phyloP scores from a whole-genome alignment of 2,888 invertebrate species.

The Polydrusus cervinus region DNA sequence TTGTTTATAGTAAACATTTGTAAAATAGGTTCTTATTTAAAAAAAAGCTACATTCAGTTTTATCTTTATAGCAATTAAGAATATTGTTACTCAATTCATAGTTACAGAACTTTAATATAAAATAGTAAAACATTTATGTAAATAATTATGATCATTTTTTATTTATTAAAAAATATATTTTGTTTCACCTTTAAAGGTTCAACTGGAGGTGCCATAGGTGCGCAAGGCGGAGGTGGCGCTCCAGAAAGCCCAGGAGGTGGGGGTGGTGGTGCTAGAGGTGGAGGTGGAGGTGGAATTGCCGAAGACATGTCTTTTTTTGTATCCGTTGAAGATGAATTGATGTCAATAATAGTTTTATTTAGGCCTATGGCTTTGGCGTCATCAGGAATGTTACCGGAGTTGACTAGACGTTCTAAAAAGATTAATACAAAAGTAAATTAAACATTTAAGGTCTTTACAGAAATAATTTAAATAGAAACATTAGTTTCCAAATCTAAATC shows the following conservation, averaged over 20 bases:
- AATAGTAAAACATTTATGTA: too few relatives aligned
- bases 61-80: too few relatives aligned
- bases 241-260: constrained; percentile 76
- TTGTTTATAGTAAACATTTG: too few relatives aligned
- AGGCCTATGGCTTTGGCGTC: constrained; percentile 86
- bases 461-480: too few relatives aligned
- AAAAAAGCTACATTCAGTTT: too few relatives aligned
- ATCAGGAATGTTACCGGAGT: constrained; percentile 93
- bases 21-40: too few relatives aligned
- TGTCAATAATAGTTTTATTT: constrained; percentile 64
- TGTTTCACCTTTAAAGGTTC: constrained; percentile 71
- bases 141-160: too few relatives aligned
- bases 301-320: constrained; percentile 62
- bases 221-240: constrained; percentile 77
- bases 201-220: constrained; percentile 77
- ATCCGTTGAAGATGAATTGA: constrained; percentile 39
- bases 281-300: constrained; percentile 67
- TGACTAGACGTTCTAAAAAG: constrained; percentile 83
- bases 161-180: neutral
- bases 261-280: constrained; percentile 70
- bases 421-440: neutral
- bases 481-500: too few relatives aligned
- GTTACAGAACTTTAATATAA: too few relatives aligned
- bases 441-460: too few relatives aligned
- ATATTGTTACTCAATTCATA: too few relatives aligned